Evolutionary conservation across 2,797 vertebrate genomes (phyloP).

Genomic region (Poliocrania exsul): DNA sequence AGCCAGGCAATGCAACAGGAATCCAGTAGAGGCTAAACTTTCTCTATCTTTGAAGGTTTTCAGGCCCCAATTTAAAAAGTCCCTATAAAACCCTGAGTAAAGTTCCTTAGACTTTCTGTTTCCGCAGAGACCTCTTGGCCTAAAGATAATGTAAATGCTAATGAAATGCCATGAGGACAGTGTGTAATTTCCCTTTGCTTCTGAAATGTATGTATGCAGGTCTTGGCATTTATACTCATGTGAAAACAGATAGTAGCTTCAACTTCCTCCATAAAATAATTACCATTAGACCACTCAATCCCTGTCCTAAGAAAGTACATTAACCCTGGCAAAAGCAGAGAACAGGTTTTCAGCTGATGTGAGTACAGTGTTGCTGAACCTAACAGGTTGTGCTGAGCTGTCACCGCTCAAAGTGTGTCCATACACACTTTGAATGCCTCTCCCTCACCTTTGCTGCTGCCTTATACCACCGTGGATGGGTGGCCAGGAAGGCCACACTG

Average conservation of each 20-base stretch:
- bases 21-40: not conserved
- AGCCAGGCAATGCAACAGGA: not conserved
- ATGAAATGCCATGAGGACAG: not conserved
- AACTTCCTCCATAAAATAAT: not conserved
- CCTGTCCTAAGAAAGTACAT: not conserved
- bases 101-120: not conserved
- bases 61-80: not conserved
- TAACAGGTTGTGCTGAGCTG: not conserved
- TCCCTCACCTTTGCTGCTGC: no score
- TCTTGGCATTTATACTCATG: slow-evolving; percentile 12
- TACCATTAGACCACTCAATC: not conserved
- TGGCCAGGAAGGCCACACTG: fast-evolving
- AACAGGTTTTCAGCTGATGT: not conserved
- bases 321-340: not conserved
- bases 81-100: not conserved
- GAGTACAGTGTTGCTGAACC: not conserved
- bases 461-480: fast-evolving
- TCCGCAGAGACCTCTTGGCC: not conserved
- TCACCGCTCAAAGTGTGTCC: fast-evolving
- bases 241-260: not conserved
- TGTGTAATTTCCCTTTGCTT: not conserved
- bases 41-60: not conserved
- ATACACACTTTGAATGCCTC: fast-evolving
- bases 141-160: slow-evolving; percentile 7
- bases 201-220: not conserved